These are phyloP conservation scores for Peromyscus attwateri DNA, from an alignment of 2,797 vertebrate species.

Conservation along the genomic window DNA sequence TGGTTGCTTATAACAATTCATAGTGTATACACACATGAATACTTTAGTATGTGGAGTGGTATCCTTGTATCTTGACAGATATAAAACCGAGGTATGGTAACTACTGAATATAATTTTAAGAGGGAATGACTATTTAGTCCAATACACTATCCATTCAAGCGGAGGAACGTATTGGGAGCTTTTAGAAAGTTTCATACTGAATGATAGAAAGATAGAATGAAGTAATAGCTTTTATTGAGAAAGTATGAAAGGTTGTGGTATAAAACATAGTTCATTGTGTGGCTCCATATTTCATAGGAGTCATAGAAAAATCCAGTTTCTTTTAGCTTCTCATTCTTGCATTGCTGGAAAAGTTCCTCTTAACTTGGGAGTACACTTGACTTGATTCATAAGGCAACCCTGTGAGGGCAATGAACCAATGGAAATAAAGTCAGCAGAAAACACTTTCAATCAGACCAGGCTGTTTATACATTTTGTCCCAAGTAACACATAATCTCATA, in stretches of 20 bases:
- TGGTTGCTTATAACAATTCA: neutral
- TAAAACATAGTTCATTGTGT: neutral
- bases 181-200: neutral
- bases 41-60: neutral
- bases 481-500: constrained; percentile 27
- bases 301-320: neutral
- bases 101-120: neutral
- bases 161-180: neutral
- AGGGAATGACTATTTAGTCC: neutral
- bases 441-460: neutral
- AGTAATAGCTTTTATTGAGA: neutral
- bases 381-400: neutral
- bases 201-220: neutral
- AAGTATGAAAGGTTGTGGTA: neutral
- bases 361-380: neutral
- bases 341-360: neutral
- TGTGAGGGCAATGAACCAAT: neutral
- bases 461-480: neutral
- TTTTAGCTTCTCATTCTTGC: neutral
- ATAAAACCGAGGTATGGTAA: neutral
- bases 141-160: neutral
- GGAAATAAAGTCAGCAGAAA: constrained; percentile 33
- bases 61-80: neutral
- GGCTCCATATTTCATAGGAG: neutral
- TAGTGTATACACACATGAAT: neutral